Evolutionary conservation across 2,113 vertebrate species (phyloP), one percentile per base, ranked within the genome.

Genomic region (Chloropsis hardwickii): DNA sequence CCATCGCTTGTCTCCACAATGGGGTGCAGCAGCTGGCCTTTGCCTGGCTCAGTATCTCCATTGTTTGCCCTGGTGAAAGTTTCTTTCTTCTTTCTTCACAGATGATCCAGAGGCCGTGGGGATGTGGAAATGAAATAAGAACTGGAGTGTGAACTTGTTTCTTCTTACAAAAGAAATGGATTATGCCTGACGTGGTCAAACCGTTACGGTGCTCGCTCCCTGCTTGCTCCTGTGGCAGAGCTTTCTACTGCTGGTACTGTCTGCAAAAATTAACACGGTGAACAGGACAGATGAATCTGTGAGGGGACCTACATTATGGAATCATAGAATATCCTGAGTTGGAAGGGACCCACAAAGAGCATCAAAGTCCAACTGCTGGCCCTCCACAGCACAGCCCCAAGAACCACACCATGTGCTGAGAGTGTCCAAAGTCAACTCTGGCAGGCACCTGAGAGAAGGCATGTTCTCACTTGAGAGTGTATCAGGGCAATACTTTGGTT

Each of bases 1-100:
- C 61, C 21, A 4, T 22, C 0, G 0, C 12, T 44, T 10, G 0
- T 50, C 17, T 57, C 31, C 48, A 19, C 33, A 6, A 5, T 10
- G 1, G 5, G 9, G 11, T 47, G 10, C 44, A 76, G 25, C 8
- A 31, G 12, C 14, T 3, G 13, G n/a, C 12, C 27, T 74, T 73
- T 62, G 9, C 44, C 15, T 62, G 44, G 11, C 28, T 88, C 23
- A 31, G 4, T 40, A 7, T 33, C 25, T 86, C 33, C 16, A 12
- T 11, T 2, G 3, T 35, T 60, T 83, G 8, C 7, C 17, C 11
- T 66, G n/a, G n/a, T 45, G n/a, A 66, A 91, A 8, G 8, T 81
- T 81, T 73, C 33, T 70, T 81, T 25, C 83, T 8, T 23, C 14
- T 66, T 48, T n/a, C 50, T 57, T 61, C 20, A 21, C 25, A 78